phyloP scores from a whole-genome alignment of 2,888 invertebrate genomes.

The Coelinius sp. region DNA sequence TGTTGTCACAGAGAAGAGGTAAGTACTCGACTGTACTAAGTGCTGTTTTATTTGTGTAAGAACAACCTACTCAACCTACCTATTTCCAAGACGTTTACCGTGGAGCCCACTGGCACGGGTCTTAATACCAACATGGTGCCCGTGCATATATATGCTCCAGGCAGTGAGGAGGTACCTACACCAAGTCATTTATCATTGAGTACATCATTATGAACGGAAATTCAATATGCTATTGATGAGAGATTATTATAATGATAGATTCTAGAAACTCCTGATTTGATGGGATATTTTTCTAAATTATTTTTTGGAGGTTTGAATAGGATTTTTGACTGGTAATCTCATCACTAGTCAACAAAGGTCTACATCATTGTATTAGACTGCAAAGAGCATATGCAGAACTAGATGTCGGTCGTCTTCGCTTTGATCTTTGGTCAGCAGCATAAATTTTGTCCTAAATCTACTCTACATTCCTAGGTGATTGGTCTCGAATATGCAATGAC shows the following conservation, averaged over 20 bases:
- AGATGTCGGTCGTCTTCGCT: constrained; percentile 52
- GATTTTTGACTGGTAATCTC: constrained; percentile 39
- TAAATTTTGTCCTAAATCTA: constrained; percentile 62
- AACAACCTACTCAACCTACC: constrained; percentile 55
- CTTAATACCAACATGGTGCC: constrained; percentile 18
- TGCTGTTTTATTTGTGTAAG: constrained; percentile 70
- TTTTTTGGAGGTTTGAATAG: neutral
- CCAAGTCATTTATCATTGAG: neutral
- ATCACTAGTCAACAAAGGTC: constrained; percentile 58
- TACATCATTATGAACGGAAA: neutral
- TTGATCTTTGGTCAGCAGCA: constrained; percentile 68
- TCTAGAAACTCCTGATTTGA: neutral
- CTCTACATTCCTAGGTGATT: neutral
- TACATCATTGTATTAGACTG: constrained; percentile 60
- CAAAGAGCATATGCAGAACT: constrained; percentile 28
- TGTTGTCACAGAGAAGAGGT: constrained; percentile 62
- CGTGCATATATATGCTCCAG: neutral
- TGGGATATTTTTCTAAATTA: neutral
- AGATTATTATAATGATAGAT: neutral
- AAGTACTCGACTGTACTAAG: constrained; percentile 64
- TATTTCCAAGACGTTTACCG: constrained; percentile 5
- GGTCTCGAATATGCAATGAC: neutral
- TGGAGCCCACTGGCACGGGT: constrained; percentile 6
- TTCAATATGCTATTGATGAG: neutral
- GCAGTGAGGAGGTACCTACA: neutral